These are phyloP conservation scores for Chaetodon trifasciatus DNA, from an alignment of 2,797 vertebrate species.

Conservation along the genomic window DNA sequence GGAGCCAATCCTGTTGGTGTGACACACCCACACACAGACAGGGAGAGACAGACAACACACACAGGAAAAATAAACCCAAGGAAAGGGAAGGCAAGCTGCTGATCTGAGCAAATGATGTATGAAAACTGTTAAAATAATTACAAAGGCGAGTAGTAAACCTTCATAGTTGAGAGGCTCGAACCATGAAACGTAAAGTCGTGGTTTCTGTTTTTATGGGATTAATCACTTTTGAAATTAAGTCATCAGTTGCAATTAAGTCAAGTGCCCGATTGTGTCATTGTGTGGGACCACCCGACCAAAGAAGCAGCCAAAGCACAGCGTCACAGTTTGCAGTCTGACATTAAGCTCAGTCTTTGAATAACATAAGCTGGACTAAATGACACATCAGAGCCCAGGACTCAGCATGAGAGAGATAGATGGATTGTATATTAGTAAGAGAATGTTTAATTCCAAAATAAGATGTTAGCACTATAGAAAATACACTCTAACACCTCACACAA, in stretches of 20 bases:
- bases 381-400: not conserved
- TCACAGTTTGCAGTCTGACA: conserved; percentile 3
- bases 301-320: conserved; percentile 1
- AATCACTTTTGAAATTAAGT: not conserved
- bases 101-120: too few species aligned
- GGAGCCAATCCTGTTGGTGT: too few species aligned
- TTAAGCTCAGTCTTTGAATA: not conserved
- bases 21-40: too few species aligned
- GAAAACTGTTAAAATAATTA: not conserved
- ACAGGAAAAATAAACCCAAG: too few species aligned
- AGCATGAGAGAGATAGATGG: not conserved
- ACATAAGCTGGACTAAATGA: conserved; percentile 2
- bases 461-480: not conserved
- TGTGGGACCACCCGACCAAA: not conserved
- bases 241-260: not conserved
- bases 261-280: not conserved
- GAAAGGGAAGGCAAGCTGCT: too few species aligned
- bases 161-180: not conserved
- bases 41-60: too few species aligned
- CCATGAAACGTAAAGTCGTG: not conserved
- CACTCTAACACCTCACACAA: not conserved
- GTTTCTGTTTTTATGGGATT: not conserved
- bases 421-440: not conserved
- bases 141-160: not conserved
- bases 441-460: not conserved